Conservation (phyloP, 1,140 invertebrate species). For the Parasteatoda tepidariorum region DNA sequence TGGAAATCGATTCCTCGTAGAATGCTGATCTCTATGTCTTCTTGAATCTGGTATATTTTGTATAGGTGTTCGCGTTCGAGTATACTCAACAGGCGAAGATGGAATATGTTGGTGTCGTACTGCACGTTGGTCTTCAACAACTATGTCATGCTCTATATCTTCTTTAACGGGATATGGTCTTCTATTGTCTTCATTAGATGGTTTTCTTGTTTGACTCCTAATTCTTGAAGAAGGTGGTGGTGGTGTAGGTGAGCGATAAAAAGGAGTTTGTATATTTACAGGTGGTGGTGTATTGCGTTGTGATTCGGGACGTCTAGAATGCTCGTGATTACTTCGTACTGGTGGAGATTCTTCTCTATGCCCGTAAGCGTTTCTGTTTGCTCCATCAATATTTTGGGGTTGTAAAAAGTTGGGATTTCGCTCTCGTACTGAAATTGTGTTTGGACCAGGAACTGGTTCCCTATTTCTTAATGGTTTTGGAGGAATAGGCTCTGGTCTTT, state of each 20-base stretch:
- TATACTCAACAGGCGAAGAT: neutral
- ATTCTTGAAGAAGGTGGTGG: constrained; percentile 14
- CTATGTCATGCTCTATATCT: neutral
- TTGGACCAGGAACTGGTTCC: neutral
- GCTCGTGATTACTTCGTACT: neutral
- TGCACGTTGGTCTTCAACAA: neutral
- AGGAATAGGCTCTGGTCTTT: neutral
- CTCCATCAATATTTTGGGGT: neutral
- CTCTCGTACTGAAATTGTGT: neutral
- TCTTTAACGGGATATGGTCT: neutral
- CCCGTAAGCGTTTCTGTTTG: neutral
- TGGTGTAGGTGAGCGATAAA: neutral
- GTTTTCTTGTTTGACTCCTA: neutral
- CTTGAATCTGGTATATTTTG: too few relatives aligned
- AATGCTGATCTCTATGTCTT: too few relatives aligned
- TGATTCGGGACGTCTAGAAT: neutral
- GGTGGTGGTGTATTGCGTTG: neutral
- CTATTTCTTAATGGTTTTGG: neutral
- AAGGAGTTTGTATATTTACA: neutral
- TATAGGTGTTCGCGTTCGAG: neutral
- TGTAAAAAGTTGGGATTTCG: neutral
- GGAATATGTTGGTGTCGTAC: neutral
- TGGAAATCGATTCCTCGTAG: too few relatives aligned
- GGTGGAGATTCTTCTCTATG: neutral
- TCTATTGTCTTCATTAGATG: neutral